Base-by-base conservation (phyloP, 2,113 vertebrate species). In the Corydoras maculifer region DNA sequence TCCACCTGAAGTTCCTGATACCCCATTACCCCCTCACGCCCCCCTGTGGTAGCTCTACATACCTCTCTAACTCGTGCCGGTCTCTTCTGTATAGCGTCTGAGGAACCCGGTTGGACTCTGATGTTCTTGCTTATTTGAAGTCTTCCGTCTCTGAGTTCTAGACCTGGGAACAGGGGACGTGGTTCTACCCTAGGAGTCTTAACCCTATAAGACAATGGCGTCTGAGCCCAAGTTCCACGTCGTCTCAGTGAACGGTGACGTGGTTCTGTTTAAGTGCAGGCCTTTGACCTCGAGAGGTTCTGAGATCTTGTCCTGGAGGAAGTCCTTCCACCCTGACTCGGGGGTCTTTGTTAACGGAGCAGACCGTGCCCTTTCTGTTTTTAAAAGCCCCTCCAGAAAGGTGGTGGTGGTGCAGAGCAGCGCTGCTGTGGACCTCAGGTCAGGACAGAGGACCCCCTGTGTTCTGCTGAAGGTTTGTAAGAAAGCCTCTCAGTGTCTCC, bases 221-320 rank as follows among this genome's bases (percentile, higher is more conserved):
- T 10, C 60, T 1, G 50, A 59, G 15, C 30, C 9, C 58, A 7
- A 3, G 9, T 58, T 65, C 8, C 53, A 75, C 15, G 65, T 76
- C n/a, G 59, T 95, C 14, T 82, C 91, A 73, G 80, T 88, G 62
- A 85, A 85, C 66, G 94, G 96, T 0, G 90, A 93, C 75, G 69
- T 98, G 29, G 81, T 96, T 5, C 49, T 77, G 12, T 95, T 97
- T 82, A 78, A 81, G 32, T 72, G 91, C 72, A 85, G 82, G 74
- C 74, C 82, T 68, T 0, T 65, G 73, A 58, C 70, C 61, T 62
- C 50, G 0, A 60, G 43, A 75, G 70, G 62, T 11, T 43, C 67
- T 0, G 75, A 84, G 25, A 76, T 94, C 4, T 74, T 72, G 9
- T 91, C 90, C 76, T 81, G 73, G 78, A 88, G 87, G 72, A 84